Conservation (phyloP, 2,797 vertebrate species). For the Meriones psammophilus region DNA sequence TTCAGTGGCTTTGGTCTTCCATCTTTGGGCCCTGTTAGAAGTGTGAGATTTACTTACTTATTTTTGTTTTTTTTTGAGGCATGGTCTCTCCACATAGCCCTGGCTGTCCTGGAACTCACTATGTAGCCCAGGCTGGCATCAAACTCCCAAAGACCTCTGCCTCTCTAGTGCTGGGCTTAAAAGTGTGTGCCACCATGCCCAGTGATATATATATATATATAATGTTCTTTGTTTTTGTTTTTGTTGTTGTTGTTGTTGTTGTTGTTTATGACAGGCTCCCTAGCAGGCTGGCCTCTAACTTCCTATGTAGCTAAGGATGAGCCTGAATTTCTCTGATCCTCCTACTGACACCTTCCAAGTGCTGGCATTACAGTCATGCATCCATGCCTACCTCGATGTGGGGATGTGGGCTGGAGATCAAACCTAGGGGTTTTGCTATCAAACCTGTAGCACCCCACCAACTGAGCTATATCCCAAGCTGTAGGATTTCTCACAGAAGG, state of each 20-base stretch:
- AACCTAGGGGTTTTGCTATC: background rate
- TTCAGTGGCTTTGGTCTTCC: background rate
- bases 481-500: slow-evolving; percentile 7
- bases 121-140: background rate
- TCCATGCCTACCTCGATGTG: too few relatives aligned
- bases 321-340: background rate
- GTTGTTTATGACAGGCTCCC: background rate
- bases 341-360: background rate
- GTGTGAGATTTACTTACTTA: background rate
- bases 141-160: background rate
- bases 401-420: background rate
- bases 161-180: background rate
- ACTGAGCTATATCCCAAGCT: background rate
- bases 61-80: background rate
- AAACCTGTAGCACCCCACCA: background rate
- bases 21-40: slow-evolving; percentile 5
- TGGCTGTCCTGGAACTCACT: background rate
- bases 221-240: background rate
- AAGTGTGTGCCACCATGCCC: background rate
- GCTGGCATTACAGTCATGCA: background rate
- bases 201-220: background rate
- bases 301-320: background rate
- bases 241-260: too few relatives aligned
- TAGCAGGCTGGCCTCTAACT: background rate
- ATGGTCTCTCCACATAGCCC: background rate